These are phyloP conservation scores for Lepus timidus DNA, from an alignment of 2,113 vertebrate genomes.

Conservation along the genomic window DNA sequence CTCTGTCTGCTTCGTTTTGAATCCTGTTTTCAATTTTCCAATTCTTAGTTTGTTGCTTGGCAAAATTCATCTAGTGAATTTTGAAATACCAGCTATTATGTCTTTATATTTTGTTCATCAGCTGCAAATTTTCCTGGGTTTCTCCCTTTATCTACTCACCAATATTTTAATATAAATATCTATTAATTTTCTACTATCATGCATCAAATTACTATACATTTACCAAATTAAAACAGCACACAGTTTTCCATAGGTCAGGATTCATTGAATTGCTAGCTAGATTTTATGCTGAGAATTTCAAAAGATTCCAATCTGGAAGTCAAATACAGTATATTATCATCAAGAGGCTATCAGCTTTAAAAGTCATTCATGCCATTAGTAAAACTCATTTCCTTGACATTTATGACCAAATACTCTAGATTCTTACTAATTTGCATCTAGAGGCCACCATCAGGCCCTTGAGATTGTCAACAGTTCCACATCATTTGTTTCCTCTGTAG, in stretches of 20 bases:
- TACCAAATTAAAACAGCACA: neutral
- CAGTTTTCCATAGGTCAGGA: neutral
- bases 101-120: neutral
- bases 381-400: neutral
- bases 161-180: neutral
- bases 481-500: neutral
- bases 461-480: neutral
- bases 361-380: neutral
- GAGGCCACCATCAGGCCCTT: too few species aligned
- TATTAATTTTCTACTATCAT: neutral
- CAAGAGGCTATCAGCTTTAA: neutral
- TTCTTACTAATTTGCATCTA: neutral
- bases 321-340: neutral
- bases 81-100: neutral
- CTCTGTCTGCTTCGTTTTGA: neutral
- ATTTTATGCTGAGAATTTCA: neutral
- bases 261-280: neutral
- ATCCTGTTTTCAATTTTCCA: neutral
- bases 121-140: neutral
- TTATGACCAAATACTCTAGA: neutral
- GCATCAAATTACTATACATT: neutral
- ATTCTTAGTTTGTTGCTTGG: neutral
- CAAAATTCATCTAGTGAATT: neutral
- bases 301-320: neutral
- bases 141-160: neutral